Evolutionary conservation across 2,113 vertebrate genomes (phyloP), one percentile per base, ranked within the genome.

Genomic region (Lonchura striata): DNA sequence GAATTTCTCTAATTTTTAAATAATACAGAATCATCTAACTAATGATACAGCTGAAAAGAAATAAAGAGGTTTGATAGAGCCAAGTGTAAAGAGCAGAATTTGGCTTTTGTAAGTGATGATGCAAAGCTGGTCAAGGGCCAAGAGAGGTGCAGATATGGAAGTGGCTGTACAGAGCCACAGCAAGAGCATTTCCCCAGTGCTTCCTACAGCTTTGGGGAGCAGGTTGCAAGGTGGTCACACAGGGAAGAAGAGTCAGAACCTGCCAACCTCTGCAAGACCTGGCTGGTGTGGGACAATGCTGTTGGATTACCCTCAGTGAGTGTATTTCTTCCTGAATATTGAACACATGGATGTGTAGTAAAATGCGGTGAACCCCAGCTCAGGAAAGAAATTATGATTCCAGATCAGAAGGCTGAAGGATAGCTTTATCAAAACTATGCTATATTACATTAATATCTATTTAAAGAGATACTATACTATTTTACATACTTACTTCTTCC

Each of bases 211-310:
- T 44, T 46, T 31, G 4, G 19, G 3, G 7, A 69, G 46, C 2
- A 0, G 37, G 15, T 30, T 33, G 25, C 21, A 49, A 46, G 10
- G 18, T 9, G 6, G 16, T 8, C n/a, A 80, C 46, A 23, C 28
- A 66, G 42, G 15, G 31, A 25, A 30, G 42, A 37, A 80, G 17
- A 63, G 9, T 28, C 41, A 93, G 66, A 66, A 60, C 39, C 11
- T 39, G 52, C 35, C 0, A 0, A 6, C 4, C 0, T 1, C 52
- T 17, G 27, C 16, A 30, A 60, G 22, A 35, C 39, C 33, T 39
- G 33, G 21, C 27, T 76, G 33, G 20, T 56, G 41, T 21, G 4
- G 31, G 5, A 23, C 30, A 82, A 9, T 8, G n/a, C 19, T 35
- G 24, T 35, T 11, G 25, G 46, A 10, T 86, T 74, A 39, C 8